phyloP scores from a whole-genome alignment of 2,888 invertebrate genomes.

The Lasioglossum calceatum region DNA sequence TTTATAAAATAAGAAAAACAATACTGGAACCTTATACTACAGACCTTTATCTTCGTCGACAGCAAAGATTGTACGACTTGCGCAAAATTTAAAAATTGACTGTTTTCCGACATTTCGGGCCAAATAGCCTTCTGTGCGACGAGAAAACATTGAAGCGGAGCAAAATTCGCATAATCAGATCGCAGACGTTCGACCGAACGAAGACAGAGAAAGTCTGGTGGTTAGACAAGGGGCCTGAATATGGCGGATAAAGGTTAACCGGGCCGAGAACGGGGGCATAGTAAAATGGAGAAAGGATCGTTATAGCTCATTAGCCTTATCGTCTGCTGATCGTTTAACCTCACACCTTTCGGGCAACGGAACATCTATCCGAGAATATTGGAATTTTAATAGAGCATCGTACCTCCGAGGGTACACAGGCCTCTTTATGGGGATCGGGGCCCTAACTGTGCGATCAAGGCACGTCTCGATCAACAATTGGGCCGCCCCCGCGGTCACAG shows the following conservation, averaged over 20 bases:
- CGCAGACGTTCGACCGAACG: not conserved
- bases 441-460: conserved; percentile 55
- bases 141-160: not conserved
- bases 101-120: too few relatives aligned
- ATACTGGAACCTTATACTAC: too few relatives aligned
- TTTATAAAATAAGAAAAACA: too few relatives aligned
- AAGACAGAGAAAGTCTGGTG: conserved; percentile 60
- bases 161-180: not conserved
- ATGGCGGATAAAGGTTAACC: conserved; percentile 71
- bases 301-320: conserved; percentile 75
- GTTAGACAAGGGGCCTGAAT: conserved; percentile 67
- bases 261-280: conserved; percentile 42
- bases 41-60: too few relatives aligned
- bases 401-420: not conserved
- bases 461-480: conserved; percentile 36
- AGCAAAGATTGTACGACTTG: too few relatives aligned
- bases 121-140: too few relatives aligned
- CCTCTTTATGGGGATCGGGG: conserved; percentile 2
- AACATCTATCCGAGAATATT: conserved; percentile 57
- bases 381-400: conserved; percentile 70
- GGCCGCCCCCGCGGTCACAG: not conserved
- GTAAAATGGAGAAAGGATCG: conserved; percentile 72
- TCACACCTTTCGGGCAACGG: conserved; percentile 62
- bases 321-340: conserved; percentile 71
- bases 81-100: too few relatives aligned